These are phyloP conservation scores for Podilymbus podiceps DNA, from an alignment of 2,113 vertebrate genomes.

Conservation along the genomic window DNA sequence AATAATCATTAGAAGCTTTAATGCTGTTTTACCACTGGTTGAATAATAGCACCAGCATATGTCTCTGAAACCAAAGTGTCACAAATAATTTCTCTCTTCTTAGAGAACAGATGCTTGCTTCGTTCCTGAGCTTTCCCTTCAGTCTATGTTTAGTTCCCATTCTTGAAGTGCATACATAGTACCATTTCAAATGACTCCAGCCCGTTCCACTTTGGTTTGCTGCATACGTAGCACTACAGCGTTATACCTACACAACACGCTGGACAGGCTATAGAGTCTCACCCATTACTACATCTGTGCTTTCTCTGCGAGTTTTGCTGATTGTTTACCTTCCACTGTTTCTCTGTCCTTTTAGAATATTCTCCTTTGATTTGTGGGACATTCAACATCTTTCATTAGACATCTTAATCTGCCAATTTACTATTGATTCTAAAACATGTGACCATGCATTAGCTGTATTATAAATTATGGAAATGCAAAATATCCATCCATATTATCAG, in stretches of 20 bases:
- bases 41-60: background rate
- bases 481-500: background rate
- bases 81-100: background rate
- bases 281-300: background rate
- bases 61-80: background rate
- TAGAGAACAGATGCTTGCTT: background rate
- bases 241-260: background rate
- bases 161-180: background rate
- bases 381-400: background rate
- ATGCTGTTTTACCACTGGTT: background rate
- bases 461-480: conserved; percentile 1
- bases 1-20: background rate
- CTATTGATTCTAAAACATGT: conserved; percentile 25
- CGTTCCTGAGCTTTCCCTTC: background rate
- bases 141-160: background rate
- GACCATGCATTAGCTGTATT: background rate
- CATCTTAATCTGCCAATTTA: background rate
- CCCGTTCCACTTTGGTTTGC: background rate
- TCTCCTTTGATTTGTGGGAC: background rate
- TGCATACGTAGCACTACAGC: fast-evolving
- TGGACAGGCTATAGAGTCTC: background rate
- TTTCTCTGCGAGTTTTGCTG: background rate
- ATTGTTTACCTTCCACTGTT: background rate
- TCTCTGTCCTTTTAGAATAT: background rate
- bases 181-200: background rate